Conservation (phyloP, 2,797 vertebrate species). For the Enoplosus armatus region DNA sequence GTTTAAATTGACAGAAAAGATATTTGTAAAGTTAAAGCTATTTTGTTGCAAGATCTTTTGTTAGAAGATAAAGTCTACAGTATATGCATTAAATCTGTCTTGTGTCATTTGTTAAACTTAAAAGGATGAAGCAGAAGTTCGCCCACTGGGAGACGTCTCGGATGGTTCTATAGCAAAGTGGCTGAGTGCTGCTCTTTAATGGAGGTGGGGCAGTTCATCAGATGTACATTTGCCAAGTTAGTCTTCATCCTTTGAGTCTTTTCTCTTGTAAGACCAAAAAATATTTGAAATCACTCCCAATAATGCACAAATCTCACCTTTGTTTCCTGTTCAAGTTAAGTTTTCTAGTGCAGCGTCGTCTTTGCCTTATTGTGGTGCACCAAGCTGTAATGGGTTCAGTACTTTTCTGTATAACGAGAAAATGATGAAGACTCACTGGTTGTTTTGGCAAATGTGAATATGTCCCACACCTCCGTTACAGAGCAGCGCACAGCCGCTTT, state of each 20-base stretch:
- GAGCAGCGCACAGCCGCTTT: too few relatives aligned
- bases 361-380: too few relatives aligned
- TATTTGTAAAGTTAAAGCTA: constrained; percentile 50
- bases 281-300: neutral
- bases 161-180: too few relatives aligned
- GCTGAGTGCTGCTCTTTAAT: too few relatives aligned
- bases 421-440: neutral
- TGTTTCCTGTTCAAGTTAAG: neutral
- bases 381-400: too few relatives aligned
- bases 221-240: neutral
- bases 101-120: constrained; percentile 53
- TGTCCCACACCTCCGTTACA: too few relatives aligned
- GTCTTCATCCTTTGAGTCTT: neutral
- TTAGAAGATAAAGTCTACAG: constrained; percentile 76
- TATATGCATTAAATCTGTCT: constrained; percentile 75
- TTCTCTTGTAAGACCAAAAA: neutral
- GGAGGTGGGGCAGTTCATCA: neutral
- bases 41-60: constrained; percentile 81
- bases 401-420: neutral
- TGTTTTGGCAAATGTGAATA: too few relatives aligned
- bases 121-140: neutral
- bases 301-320: neutral
- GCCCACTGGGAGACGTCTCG: too few relatives aligned
- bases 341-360: neutral
- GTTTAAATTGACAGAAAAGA: constrained; percentile 42